Evolutionary conservation across 2,888 invertebrate genomes (phyloP).

Genomic region (Drosophila cracens): DNA sequence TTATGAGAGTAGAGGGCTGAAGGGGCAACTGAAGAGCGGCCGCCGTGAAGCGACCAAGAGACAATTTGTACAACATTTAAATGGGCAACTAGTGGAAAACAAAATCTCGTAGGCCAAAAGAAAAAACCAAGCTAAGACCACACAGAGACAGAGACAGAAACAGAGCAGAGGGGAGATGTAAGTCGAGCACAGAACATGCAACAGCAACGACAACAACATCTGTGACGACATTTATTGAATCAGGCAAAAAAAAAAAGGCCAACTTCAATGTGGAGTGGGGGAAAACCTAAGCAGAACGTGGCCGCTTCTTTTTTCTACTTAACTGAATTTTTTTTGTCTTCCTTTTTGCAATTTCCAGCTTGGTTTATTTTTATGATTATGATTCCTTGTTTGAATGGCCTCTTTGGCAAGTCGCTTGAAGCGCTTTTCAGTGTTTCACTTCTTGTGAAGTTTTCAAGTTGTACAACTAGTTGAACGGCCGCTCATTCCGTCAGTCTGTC

Average conservation of each 20-base stretch:
- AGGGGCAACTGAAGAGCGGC: constrained; percentile 37
- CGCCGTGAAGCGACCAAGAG: constrained; percentile 59
- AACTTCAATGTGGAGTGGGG: constrained; percentile 1
- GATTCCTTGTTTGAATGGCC: constrained; percentile 57
- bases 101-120: constrained; percentile 33
- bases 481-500: constrained; percentile 33
- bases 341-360: constrained; percentile 20
- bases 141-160: constrained; percentile 34
- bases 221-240: constrained; percentile 50
- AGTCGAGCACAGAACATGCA: constrained; percentile 16
- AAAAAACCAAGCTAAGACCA: constrained; percentile 38
- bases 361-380: constrained; percentile 18
- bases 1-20: constrained; percentile 7
- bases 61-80: constrained; percentile 72
- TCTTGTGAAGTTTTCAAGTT: constrained; percentile 70
- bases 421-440: constrained; percentile 76
- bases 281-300: constrained; percentile 27
- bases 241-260: constrained; percentile 3
- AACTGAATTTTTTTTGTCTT: constrained; percentile 6
- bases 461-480: constrained; percentile 50
- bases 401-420: constrained; percentile 61
- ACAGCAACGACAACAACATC: constrained; percentile 25
- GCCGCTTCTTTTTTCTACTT: constrained; percentile 10
- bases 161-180: neutral
- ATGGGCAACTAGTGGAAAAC: constrained; percentile 34